Base-by-base conservation (phyloP, 2,797 vertebrate genomes). In the Champsocephalus esox region DNA sequence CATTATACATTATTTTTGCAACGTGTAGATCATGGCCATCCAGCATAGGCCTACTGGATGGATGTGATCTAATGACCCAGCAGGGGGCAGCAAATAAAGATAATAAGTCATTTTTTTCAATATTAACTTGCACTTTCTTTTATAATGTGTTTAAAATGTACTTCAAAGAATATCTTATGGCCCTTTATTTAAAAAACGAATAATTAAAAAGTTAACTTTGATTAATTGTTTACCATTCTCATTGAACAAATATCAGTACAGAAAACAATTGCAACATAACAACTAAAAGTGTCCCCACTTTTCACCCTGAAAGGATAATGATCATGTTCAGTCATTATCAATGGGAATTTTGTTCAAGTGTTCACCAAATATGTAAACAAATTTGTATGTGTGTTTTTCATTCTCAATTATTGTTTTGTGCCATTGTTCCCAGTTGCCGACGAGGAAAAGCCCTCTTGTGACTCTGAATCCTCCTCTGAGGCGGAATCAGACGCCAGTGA, bases 41-140 rank as follows among this genome's bases (percentile, higher is more conserved):
- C 2, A 38, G 2, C 0, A n/a, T 41, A 16, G 10, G 5, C 11
- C 5, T 12, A 32, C 17, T 49, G n/a, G 12, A 8, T 41, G 2
- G 12, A 8, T 41, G 2, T 57, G 9, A 14, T 17, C 11, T 6
- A 12, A 16, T 32, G 1, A 3, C 6, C 54, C 66, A 80, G 43
- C 54, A 83, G 72, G 43, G 54, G 59, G 55, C 58, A 72, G 69
- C 43, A 80, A 19, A 66, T 19, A 12, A 3, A 10, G 28, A 62
- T 24, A 3, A 19, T 38, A 9, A 9, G 0, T 28, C 2, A 24
- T 57, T 8, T 41, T 9, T 4, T n/a, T 6, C 19, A 28, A 24
- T 24, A 16, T 14, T 8, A 13, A 12, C 16, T 28, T 46, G 1
- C 1, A 32, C 32, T 44, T 19, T 38, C 21, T 46, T 61, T 28